phyloP scores from a whole-genome alignment of 1,140 invertebrate species.

The Drosophila dunni region DNA sequence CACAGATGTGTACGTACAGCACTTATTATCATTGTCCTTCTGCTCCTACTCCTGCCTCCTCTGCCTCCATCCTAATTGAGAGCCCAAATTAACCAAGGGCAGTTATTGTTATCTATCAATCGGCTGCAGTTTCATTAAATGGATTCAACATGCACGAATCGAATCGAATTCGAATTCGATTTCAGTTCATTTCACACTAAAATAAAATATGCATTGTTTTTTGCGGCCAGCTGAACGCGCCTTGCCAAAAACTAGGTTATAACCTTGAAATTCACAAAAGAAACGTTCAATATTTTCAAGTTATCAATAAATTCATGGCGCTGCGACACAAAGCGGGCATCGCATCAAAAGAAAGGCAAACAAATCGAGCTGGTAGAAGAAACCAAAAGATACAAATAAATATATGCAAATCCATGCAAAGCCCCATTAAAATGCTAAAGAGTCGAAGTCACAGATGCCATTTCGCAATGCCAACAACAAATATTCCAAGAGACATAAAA shows the following conservation, averaged over 20 bases:
- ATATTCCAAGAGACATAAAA: constrained; percentile 33
- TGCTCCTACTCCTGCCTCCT: background rate
- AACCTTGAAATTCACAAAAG: constrained; percentile 78
- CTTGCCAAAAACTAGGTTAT: constrained; percentile 75
- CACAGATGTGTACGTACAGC: background rate
- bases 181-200: constrained; percentile 65
- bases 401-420: constrained; percentile 71
- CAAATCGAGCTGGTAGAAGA: constrained; percentile 19
- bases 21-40: constrained; percentile 24
- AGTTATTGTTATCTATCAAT: constrained; percentile 65
- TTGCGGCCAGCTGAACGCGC: constrained; percentile 30
- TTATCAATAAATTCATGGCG: constrained; percentile 68
- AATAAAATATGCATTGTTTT: constrained; percentile 66
- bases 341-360: constrained; percentile 56
- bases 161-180: constrained; percentile 64
- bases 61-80: background rate
- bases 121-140: constrained; percentile 55
- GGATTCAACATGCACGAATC: constrained; percentile 53
- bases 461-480: constrained; percentile 64
- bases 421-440: constrained; percentile 71
- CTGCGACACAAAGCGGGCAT: constrained; percentile 37
- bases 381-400: constrained; percentile 19
- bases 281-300: constrained; percentile 66
- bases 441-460: constrained; percentile 22
- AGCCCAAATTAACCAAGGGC: constrained; percentile 58